Evolutionary conservation across 2,113 vertebrate species (phyloP), one percentile per base, ranked within the genome.

Genomic region (Ceuthmochares aereus): DNA sequence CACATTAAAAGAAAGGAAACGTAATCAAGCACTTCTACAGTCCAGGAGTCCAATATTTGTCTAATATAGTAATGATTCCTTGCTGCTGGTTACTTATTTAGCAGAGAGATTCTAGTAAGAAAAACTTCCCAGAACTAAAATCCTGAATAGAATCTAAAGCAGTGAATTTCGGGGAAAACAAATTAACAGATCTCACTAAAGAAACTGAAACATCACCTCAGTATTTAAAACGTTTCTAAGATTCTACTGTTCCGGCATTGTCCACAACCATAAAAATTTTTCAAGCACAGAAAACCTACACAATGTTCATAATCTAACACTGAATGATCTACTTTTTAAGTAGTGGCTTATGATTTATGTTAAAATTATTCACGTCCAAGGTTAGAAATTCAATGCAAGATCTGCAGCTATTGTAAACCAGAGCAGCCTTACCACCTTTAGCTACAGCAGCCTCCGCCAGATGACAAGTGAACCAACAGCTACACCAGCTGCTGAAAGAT

Each of bases 401-500:
- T 19, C 26, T 60, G 80, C 60, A 85, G 68, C 37, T 54, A 18
- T 36, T 26, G 70, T 29, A 74, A 60, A 42, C 5, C 58, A 78
- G 40, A 3, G 9, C 30, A 54, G 56, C 3, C 55, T 69, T 63
- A 13, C 25, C 27, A 60, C 42, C n/a, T 69, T n/a, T 49, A 76
- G 49, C 54, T 12, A 29, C 32, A 27, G 19, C 27, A 69, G 1
- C 26, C 60, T 29, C 21, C 0, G 0, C 25, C 51, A 86, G 60
- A 49, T 42, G 36, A 77, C 59, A 91, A 75, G 18, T 0, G 0
- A 74, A 59, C 1, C 52, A 51, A 43, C 43, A 90, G 45, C 81
- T 34, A 54, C 29, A 64, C 9, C 54, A 52, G 23, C 21, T 66
- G 25, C 13, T 68, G 43, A 62, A 63, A 52, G 60, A 52, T 49